These are phyloP conservation scores for Rousettus madagascariensis DNA, from an alignment of 2,797 vertebrate species.

Conservation along the genomic window DNA sequence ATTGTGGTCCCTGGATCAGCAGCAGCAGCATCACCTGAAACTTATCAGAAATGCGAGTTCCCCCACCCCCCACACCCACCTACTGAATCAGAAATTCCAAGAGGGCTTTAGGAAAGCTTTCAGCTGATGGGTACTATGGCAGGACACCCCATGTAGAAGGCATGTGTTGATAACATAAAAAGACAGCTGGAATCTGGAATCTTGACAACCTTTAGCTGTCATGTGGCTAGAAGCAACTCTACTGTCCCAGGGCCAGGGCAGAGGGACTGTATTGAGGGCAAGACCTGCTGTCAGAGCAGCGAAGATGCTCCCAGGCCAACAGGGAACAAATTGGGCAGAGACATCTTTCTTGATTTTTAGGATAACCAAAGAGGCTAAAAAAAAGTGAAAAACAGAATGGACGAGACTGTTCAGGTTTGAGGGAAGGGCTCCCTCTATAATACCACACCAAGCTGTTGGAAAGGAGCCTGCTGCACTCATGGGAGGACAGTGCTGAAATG, in stretches of 20 bases:
- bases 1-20: not conserved
- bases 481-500: not conserved
- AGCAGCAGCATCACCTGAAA: not conserved
- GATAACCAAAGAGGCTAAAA: not conserved
- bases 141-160: not conserved
- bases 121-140: not conserved
- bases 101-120: not conserved
- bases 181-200: rapidly evolving
- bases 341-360: not conserved
- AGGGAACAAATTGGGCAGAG: not conserved
- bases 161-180: not conserved
- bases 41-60: not conserved
- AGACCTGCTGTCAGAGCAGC: no score
- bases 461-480: not conserved
- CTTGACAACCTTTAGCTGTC: rapidly evolving
- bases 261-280: no score
- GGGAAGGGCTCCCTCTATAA: not conserved
- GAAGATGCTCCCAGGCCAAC: not conserved
- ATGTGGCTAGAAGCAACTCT: not conserved
- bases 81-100: not conserved
- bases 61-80: no score
- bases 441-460: rapidly evolving
- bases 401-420: not conserved
- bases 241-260: rapidly evolving
- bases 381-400: not conserved